Percentiles rank a stretch among this genome's conserved stretches.
These are phyloP conservation scores for Drosophila nr. medialis DNA, from an alignment of 2,888 invertebrate species.

Conservation along the genomic window DNA sequence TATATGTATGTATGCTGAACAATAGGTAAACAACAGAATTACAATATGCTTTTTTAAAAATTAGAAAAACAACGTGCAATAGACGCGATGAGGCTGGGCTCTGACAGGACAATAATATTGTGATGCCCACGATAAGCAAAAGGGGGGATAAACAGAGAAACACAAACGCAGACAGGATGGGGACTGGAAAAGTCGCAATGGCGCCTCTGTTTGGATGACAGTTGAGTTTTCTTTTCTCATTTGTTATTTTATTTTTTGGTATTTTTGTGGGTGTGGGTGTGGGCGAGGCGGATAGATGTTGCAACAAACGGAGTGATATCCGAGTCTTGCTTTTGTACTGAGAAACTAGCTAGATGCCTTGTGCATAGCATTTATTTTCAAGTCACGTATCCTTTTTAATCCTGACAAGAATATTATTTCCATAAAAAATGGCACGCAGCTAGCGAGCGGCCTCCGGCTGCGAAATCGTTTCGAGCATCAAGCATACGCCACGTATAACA, in stretches of 20 bases:
- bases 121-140: conserved; percentile 58
- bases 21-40: conserved; percentile 73
- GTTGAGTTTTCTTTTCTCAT: conserved; percentile 49
- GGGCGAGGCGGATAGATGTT: conserved; percentile 45
- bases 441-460: conserved; percentile 28
- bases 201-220: conserved; percentile 46
- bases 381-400: conserved; percentile 85
- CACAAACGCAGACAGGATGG: conserved; percentile 39
- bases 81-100: conserved; percentile 32
- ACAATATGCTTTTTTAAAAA: conserved; percentile 78
- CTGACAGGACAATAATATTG: conserved; percentile 72
- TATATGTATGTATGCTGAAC: conserved; percentile 15
- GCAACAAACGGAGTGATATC: conserved; percentile 41
- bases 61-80: conserved; percentile 61
- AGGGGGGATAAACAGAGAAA: conserved; percentile 26
- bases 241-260: not conserved
- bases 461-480: conserved; percentile 58
- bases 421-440: conserved; percentile 73
- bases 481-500: conserved; percentile 70
- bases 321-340: conserved; percentile 25
- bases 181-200: conserved; percentile 45
- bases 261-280: not conserved
- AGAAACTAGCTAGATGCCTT: conserved; percentile 54
- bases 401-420: conserved; percentile 85
- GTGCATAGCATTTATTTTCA: conserved; percentile 82